These are phyloP conservation scores for Leucania comma DNA, from an alignment of 2,888 invertebrate genomes.

Conservation along the genomic window DNA sequence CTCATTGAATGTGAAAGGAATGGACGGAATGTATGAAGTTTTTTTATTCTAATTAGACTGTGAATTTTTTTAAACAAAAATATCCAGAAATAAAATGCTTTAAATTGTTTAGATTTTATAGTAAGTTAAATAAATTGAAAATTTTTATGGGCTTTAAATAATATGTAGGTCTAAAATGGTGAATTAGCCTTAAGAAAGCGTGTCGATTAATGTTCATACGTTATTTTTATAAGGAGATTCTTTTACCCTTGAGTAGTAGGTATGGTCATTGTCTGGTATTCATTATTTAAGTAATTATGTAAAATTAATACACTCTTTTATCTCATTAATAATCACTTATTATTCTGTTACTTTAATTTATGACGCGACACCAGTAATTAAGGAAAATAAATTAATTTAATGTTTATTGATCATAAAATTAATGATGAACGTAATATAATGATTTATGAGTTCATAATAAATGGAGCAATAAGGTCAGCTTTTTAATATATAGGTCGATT, in stretches of 20 bases:
- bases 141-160: not conserved
- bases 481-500: not conserved
- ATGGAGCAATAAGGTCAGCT: constrained; percentile 2
- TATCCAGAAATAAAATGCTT: not conserved
- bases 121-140: not conserved
- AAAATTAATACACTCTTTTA: constrained; percentile 11
- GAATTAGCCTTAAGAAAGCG: not conserved
- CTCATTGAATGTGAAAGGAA: not conserved
- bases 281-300: not conserved
- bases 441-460: constrained; percentile 13
- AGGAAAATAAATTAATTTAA: constrained; percentile 39
- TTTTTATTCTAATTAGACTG: not conserved
- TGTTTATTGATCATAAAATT: constrained; percentile 44
- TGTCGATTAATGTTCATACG: not conserved
- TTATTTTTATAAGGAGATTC: not conserved
- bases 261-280: not conserved
- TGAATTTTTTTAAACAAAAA: not conserved
- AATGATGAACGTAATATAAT: constrained; percentile 31
- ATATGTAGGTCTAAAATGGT: not conserved
- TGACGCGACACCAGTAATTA: constrained; percentile 22
- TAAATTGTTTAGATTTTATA: not conserved
- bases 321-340: constrained; percentile 26
- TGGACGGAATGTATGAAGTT: constrained; percentile 8
- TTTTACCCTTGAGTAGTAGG: not conserved
- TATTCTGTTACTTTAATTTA: constrained; percentile 52